Evolutionary conservation across 2,113 vertebrate genomes (phyloP).

Genomic region (Ctenodactylus gundi): DNA sequence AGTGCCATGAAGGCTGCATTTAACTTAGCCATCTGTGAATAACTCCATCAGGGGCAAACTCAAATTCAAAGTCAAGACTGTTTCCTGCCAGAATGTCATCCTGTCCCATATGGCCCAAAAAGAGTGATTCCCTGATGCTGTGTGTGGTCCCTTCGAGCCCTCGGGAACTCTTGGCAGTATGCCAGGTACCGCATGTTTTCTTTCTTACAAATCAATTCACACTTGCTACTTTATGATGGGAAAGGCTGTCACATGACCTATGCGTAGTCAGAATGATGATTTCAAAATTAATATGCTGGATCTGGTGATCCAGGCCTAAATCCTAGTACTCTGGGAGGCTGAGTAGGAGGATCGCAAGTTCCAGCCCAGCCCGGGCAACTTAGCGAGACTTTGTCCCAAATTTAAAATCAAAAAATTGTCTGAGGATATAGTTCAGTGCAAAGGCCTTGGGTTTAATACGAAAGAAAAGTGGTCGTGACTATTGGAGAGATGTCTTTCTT

Average conservation of each 20-base stretch:
- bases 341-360: too few relatives aligned
- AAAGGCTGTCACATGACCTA: not conserved
- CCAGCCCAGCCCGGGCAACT: too few relatives aligned
- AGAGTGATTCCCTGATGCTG: not conserved
- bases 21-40: constrained; percentile 68
- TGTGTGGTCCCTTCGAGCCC: not conserved
- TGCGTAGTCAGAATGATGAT: not conserved
- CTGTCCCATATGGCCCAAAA: not conserved
- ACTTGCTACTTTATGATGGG: not conserved
- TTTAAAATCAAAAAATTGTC: too few relatives aligned
- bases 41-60: constrained; percentile 50
- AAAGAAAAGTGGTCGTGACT: not conserved
- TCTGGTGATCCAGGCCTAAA: too few relatives aligned
- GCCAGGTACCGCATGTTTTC: not conserved
- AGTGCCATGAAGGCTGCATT: constrained; percentile 40
- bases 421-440: too few relatives aligned
- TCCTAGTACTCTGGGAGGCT: too few relatives aligned
- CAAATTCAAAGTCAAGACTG: constrained; percentile 47
- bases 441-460: too few relatives aligned
- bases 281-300: constrained; percentile 43
- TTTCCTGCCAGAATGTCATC: constrained; percentile 41
- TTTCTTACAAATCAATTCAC: constrained; percentile 23
- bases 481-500: not conserved
- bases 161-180: not conserved
- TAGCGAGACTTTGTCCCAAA: too few relatives aligned